Evolutionary conservation across 2,888 invertebrate genomes (phyloP).

Genomic region (Amiota communis): DNA sequence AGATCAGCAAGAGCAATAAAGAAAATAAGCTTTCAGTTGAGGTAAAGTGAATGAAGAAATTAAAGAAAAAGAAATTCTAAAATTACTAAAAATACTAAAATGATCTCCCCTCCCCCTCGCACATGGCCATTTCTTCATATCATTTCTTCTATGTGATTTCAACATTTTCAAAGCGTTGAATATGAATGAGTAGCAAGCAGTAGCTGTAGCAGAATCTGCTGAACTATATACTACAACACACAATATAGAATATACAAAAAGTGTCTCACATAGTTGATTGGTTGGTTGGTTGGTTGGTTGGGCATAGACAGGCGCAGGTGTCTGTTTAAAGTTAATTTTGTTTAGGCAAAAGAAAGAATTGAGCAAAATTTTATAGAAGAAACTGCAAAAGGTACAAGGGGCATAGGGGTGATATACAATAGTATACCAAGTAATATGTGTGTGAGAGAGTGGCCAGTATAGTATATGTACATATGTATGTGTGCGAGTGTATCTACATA

Average conservation of each 20-base stretch:
- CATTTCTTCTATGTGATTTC: too few species aligned
- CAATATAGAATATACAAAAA: background rate
- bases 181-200: slow-evolving; percentile 23
- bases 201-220: background rate
- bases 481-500: background rate
- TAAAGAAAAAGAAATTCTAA: slow-evolving; percentile 34
- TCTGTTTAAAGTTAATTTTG: slow-evolving; percentile 66
- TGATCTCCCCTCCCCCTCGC: too few species aligned
- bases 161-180: slow-evolving; percentile 16
- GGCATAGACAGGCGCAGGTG: slow-evolving; percentile 56
- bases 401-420: too few species aligned
- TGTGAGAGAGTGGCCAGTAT: too few species aligned
- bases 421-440: too few species aligned
- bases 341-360: slow-evolving; percentile 42
- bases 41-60: slow-evolving; percentile 47
- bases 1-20: slow-evolving; percentile 29
- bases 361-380: background rate
- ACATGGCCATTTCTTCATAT: too few species aligned
- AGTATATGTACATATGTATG: background rate
- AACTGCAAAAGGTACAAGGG: background rate
- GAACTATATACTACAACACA: slow-evolving; percentile 17
- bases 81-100: too few species aligned
- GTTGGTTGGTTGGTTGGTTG: too few species aligned
- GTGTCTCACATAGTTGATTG: too few species aligned
- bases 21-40: slow-evolving; percentile 49